Conservation (phyloP, 2,888 invertebrate genomes). For the Saturnia japonica region DNA sequence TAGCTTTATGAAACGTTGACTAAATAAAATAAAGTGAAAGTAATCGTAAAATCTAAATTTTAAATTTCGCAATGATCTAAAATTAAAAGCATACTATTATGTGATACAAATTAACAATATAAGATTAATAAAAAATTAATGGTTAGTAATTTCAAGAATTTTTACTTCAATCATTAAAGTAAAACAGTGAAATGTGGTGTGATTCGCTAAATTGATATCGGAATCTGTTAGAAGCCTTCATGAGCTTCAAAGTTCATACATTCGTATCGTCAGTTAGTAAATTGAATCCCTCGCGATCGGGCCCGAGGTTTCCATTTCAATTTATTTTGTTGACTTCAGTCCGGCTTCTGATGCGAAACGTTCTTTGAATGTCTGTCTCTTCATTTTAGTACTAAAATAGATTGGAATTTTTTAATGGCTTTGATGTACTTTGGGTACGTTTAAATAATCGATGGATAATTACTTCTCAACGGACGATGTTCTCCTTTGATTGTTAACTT, state of each 20-base stretch:
- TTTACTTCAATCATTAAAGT: background rate
- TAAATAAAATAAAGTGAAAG: too few relatives aligned
- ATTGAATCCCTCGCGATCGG: slow-evolving; percentile 7
- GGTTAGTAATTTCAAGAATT: background rate
- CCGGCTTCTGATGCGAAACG: slow-evolving; percentile 1
- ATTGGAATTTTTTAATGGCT: background rate
- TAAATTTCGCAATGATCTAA: background rate
- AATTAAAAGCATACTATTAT: background rate
- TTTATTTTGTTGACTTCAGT: slow-evolving; percentile 11
- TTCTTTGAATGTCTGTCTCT: slow-evolving; percentile 5
- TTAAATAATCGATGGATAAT: background rate
- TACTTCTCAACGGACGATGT: background rate
- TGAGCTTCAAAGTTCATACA: background rate
- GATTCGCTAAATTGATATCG: background rate
- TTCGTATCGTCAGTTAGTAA: slow-evolving; percentile 9
- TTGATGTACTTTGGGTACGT: background rate
- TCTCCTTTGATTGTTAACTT: background rate
- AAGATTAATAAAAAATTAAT: too few relatives aligned
- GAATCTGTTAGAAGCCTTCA: background rate
- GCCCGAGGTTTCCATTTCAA: slow-evolving; percentile 9
- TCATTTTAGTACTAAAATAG: slow-evolving; percentile 6
- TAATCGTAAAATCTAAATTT: too few relatives aligned
- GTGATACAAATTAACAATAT: too few relatives aligned
- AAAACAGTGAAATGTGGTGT: background rate
- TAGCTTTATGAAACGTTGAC: too few relatives aligned